phyloP scores from a whole-genome alignment of 2,888 invertebrate species.

The Sinotaia quadrata region DNA sequence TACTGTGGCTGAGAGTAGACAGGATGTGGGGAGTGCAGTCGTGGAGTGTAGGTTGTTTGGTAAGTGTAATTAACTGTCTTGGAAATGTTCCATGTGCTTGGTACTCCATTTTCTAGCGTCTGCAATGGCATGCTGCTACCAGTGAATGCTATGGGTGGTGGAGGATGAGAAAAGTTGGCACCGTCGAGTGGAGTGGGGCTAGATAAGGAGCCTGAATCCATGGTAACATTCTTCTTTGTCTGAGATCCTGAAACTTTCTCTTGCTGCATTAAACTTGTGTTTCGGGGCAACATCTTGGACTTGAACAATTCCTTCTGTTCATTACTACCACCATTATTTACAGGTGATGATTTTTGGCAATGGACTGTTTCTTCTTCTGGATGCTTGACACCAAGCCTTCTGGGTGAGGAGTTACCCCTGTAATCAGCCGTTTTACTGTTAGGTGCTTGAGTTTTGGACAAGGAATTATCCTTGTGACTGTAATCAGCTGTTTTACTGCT shows the following conservation, averaged over 20 bases:
- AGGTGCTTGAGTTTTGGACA: no score
- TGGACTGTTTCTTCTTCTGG: no score
- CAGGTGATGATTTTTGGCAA: no score
- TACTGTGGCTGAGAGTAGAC: slow-evolving; percentile 10
- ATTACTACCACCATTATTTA: no score
- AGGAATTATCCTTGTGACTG: no score
- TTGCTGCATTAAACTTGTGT: slow-evolving; percentile 55
- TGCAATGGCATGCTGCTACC: neutral
- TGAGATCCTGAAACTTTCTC: slow-evolving; percentile 54
- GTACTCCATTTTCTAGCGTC: neutral
- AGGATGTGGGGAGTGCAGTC: slow-evolving; percentile 4
- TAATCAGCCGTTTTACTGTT: no score
- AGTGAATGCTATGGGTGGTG: neutral
- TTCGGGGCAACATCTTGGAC: slow-evolving; percentile 9
- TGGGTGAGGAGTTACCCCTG: no score
- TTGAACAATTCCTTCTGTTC: neutral
- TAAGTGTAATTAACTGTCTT: slow-evolving; percentile 22
- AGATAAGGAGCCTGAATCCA: neutral
- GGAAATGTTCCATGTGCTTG: slow-evolving; percentile 16
- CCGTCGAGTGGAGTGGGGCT: neutral
- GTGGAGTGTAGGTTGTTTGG: slow-evolving; percentile 8
- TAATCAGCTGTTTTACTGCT: no score
- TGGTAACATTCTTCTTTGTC: slow-evolving; percentile 4
- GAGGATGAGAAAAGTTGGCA: neutral
- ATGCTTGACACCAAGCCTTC: no score